Evolutionary conservation across 2,113 vertebrate genomes (phyloP).

Genomic region (Octodon degus): DNA sequence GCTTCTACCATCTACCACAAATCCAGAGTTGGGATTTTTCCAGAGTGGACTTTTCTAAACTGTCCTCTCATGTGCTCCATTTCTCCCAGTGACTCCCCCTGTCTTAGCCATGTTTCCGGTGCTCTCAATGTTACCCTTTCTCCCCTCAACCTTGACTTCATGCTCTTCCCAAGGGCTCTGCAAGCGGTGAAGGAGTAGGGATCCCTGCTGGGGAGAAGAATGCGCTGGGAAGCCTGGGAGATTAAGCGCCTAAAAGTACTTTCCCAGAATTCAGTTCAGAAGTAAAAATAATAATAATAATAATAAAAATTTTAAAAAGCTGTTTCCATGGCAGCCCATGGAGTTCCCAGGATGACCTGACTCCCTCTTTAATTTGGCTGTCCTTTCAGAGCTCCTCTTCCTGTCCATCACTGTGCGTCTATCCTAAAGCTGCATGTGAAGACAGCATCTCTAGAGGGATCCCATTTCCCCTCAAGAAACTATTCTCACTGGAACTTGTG

Average conservation of each 20-base stretch:
- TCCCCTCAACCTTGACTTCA: neutral
- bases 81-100: neutral
- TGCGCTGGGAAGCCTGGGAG: neutral
- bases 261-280: neutral
- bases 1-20: neutral
- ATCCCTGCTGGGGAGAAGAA: neutral
- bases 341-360: neutral
- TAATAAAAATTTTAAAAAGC: neutral
- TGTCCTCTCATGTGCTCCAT: neutral
- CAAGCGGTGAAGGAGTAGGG: neutral
- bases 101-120: neutral
- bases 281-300: neutral
- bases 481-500: no score
- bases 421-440: neutral
- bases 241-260: neutral
- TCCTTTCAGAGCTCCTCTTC: neutral
- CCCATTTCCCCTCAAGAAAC: neutral
- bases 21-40: neutral
- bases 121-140: neutral
- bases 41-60: neutral
- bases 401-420: neutral
- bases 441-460: neutral
- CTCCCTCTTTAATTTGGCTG: neutral
- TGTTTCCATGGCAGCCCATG: constrained; percentile 63
- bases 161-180: neutral